phyloP scores from a whole-genome alignment of 2,797 vertebrate genomes.

The Anableps anableps region DNA sequence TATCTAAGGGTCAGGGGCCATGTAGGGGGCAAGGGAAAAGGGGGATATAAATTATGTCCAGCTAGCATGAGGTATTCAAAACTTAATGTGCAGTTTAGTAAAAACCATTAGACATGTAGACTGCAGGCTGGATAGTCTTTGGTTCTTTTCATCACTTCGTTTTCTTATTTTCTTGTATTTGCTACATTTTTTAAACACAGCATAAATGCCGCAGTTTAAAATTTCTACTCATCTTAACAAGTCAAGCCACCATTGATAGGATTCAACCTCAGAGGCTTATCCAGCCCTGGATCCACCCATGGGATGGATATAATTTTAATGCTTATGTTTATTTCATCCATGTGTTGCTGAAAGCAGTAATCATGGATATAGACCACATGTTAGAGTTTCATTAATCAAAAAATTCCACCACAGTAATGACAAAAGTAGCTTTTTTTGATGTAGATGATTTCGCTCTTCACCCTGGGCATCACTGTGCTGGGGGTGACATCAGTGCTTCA shows the following conservation, averaged over 20 bases:
- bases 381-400: not conserved
- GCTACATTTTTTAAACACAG: not conserved
- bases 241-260: not conserved
- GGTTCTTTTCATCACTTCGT: not conserved
- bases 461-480: not conserved
- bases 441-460: not conserved
- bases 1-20: constrained; percentile 1
- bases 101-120: not conserved
- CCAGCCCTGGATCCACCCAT: not conserved
- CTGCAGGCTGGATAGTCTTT: not conserved
- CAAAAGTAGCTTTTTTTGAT: not conserved
- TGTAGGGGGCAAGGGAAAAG: not conserved
- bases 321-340: not conserved
- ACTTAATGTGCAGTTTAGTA: not conserved
- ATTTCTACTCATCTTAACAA: not conserved
- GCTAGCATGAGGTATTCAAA: not conserved
- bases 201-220: not conserved
- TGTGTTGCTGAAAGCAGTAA: not conserved
- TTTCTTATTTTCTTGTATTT: not conserved
- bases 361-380: not conserved
- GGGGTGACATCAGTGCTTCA: not conserved
- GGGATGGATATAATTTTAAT: not conserved
- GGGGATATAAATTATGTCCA: not conserved
- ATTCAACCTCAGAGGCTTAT: not conserved
- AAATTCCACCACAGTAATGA: not conserved